A percentile compares a stretch with the other conserved stretches of the same genome.
Conservation (phyloP, 1,140 invertebrate genomes). For the Tachypleus tridentatus region DNA sequence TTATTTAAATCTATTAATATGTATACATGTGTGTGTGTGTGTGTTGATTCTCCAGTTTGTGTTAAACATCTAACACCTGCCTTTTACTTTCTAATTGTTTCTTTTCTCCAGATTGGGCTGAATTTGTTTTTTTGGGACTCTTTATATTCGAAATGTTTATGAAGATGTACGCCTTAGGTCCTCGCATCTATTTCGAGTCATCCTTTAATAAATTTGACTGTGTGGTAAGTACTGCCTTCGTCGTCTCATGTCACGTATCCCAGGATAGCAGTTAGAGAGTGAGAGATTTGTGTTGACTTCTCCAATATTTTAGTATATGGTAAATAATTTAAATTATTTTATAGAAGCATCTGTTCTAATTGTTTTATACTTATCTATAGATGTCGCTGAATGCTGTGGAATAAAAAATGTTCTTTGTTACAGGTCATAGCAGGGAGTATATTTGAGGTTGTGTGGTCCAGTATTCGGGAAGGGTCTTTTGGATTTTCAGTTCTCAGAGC, state of each 20-base stretch:
- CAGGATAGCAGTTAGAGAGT: too few species aligned
- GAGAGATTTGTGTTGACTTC: too few species aligned
- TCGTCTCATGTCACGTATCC: too few species aligned
- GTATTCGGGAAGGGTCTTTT: slow-evolving; percentile 92
- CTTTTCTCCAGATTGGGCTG: slow-evolving; percentile 73
- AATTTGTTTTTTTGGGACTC: slow-evolving; percentile 95
- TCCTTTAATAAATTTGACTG: slow-evolving; percentile 97
- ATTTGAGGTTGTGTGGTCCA: slow-evolving; percentile 98
- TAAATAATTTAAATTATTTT: too few species aligned
- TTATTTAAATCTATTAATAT: too few species aligned
- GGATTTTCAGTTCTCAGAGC: slow-evolving; percentile 98
- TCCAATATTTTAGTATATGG: too few species aligned
- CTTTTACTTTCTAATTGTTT: slow-evolving; percentile 13
- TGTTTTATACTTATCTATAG: too few species aligned
- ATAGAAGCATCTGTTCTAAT: too few species aligned
- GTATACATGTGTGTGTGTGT: too few species aligned
- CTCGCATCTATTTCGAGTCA: slow-evolving; percentile 95
- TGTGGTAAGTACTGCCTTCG: slow-evolving; percentile 48
- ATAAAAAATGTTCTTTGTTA: neutral
- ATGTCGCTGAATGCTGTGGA: too few species aligned
- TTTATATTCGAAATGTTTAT: slow-evolving; percentile 99
- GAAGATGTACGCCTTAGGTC: slow-evolving; percentile 97
- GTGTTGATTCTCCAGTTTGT: too few species aligned
- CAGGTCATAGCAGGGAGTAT: slow-evolving; percentile 83
- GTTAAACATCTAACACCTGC: too few species aligned